Conservation (phyloP, 2,113 vertebrate genomes). For the Plestiodon gilberti region DNA sequence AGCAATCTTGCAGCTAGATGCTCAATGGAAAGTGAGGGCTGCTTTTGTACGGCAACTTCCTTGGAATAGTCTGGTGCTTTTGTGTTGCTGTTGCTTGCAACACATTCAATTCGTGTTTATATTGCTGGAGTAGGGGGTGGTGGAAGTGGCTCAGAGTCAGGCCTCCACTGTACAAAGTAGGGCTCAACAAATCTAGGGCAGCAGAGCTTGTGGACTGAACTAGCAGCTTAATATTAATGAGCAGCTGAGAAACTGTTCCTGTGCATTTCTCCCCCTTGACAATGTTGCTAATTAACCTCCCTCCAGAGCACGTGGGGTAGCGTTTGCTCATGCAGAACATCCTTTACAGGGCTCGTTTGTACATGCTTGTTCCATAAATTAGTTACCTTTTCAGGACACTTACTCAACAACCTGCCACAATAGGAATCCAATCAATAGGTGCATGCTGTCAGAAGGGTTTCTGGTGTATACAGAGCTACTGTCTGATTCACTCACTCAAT, state of each 20-base stretch:
- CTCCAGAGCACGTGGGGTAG: background rate
- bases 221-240: background rate
- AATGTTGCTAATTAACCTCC: background rate
- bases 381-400: background rate
- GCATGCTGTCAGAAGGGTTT: background rate
- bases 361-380: background rate
- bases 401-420: background rate
- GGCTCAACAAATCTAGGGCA: background rate
- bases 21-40: background rate
- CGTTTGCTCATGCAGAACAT: background rate
- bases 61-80: background rate
- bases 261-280: background rate
- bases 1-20: background rate
- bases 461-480: background rate
- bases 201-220: background rate
- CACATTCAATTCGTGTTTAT: background rate
- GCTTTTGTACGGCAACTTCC: background rate
- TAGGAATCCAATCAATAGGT: background rate
- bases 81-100: too few relatives aligned
- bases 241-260: background rate
- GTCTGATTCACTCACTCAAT: background rate
- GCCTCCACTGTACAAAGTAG: background rate
- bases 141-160: too few relatives aligned
- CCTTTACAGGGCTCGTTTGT: background rate
- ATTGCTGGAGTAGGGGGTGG: background rate